These are phyloP conservation scores for Chionodraco myersi DNA, from an alignment of 2,113 vertebrate genomes.

Conservation along the genomic window DNA sequence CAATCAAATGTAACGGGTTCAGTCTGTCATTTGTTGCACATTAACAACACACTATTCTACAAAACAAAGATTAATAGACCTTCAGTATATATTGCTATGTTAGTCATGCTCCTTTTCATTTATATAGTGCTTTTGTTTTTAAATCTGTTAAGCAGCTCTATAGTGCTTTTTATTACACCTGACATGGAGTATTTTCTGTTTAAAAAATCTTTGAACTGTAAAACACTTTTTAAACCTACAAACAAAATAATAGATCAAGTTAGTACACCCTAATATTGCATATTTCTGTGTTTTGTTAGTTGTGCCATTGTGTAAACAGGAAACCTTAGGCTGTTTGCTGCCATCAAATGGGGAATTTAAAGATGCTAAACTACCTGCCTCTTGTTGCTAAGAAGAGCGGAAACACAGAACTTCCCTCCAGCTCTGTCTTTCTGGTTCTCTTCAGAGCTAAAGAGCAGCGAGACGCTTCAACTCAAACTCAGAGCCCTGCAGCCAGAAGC, in stretches of 20 bases:
- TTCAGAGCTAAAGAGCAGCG: background rate
- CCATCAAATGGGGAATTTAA: slow-evolving; percentile 37
- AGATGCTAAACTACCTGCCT: slow-evolving; percentile 38
- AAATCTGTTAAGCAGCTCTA: background rate
- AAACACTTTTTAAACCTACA: background rate
- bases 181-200: background rate
- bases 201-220: background rate
- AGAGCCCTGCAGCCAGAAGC: slow-evolving; percentile 3
- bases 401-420: slow-evolving; percentile 42
- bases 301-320: slow-evolving; percentile 34
- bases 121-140: background rate
- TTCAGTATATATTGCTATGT: background rate
- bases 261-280: background rate
- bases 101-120: background rate
- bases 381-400: slow-evolving; percentile 37
- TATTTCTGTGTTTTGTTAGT: slow-evolving; percentile 23
- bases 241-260: background rate
- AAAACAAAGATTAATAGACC: background rate
- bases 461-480: slow-evolving; percentile 2
- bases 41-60: background rate
- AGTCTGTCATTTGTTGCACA: background rate
- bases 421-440: slow-evolving; percentile 18
- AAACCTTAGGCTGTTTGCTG: slow-evolving; percentile 49
- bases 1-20: background rate
- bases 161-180: background rate